Evolutionary conservation across 2,113 vertebrate genomes (phyloP), one percentile per base, ranked within the genome.

Genomic region (Neotoma lepida): DNA sequence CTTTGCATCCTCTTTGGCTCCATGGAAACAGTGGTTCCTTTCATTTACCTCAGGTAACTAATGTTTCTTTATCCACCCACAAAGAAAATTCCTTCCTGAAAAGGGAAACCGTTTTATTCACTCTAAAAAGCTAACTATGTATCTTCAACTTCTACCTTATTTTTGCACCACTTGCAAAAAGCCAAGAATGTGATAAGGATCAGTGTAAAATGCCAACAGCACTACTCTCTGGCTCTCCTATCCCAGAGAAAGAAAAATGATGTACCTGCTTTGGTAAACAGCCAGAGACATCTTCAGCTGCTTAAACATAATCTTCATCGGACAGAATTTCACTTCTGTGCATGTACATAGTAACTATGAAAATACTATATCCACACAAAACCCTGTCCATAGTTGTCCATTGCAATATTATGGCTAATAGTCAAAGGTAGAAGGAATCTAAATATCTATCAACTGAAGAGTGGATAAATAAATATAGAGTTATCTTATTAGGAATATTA

Each of bases 71-170:
- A 86, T 66, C 14, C 18, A 89, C 68, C 9, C 49, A 89, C 76
- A 63, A 90, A 85, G 63, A 86, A 84, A 58, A 93, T 85, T 51
- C 86, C 49, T 68, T 88, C 91, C 84, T 95, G 73, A 80, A 78
- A 81, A 41, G 77, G 13, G 7, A 76, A 74, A 93, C 41, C 71
- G 20, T 35, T 93, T 87, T 44, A 46, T 87, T 96, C 76, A 73
- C 33, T 82, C 84, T 64, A 90, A 49, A 2, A 20, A 90, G 20
- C 86, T 63, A 92, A 93, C 26, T 77, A 66, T 35, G 58, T 18
- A 49, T 66, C 64, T 94, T 92, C n/a, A 68, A 78, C 56, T 77
- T 90, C 82, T 90, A 61, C 39, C n/a, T 15, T 41, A 49, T 76
- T 88, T 91, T 46, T 95, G 46, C 30, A 88, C 9, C 4, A 39